These are phyloP conservation scores for Leptopilina clavipes DNA, from an alignment of 1,140 invertebrate species.

Conservation along the genomic window DNA sequence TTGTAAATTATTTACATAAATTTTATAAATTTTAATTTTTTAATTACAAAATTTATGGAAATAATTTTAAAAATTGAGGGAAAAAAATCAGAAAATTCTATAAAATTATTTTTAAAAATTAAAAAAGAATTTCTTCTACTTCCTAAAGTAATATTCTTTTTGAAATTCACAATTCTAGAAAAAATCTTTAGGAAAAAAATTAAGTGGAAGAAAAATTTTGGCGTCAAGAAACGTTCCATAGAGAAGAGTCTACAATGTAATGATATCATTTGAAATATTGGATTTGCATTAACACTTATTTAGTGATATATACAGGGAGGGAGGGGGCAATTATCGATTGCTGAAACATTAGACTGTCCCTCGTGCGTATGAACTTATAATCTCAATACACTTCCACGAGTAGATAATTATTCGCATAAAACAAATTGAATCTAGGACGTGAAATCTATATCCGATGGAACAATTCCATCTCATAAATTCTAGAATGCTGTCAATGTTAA, in stretches of 20 bases:
- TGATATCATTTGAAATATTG: conserved; percentile 7
- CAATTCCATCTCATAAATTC: conserved; percentile 21
- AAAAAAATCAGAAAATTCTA: no score
- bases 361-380: conserved; percentile 52
- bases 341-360: conserved; percentile 42
- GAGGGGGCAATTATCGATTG: conserved; percentile 44
- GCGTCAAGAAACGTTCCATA: background rate
- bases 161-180: no score
- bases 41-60: background rate
- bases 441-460: background rate
- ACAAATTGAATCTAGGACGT: conserved; percentile 1
- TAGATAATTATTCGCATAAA: conserved; percentile 47
- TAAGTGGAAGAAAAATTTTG: background rate
- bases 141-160: no score
- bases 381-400: conserved; percentile 42
- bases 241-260: background rate
- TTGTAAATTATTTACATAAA: no score
- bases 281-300: conserved; percentile 36
- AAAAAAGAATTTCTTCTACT: no score
- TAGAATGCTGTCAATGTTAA: conserved; percentile 13
- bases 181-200: background rate
- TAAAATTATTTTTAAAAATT: no score
- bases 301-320: conserved; percentile 21
- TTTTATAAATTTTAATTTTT: no score
- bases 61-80: no score